These are phyloP conservation scores for Drosophila biarmipes DNA, from an alignment of 1,140 invertebrate species.

Conservation along the genomic window DNA sequence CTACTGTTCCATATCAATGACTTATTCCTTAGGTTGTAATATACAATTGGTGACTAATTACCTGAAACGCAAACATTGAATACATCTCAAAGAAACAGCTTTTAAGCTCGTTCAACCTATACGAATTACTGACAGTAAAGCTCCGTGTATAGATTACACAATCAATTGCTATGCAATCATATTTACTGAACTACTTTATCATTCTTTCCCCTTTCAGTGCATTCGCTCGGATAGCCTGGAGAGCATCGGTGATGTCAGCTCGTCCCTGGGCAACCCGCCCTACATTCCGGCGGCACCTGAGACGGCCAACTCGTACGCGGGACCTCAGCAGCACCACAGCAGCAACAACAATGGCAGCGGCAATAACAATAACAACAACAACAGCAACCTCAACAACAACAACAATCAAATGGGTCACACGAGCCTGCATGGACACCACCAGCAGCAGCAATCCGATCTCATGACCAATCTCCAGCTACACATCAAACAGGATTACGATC, in stretches of 20 bases:
- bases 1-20: too few relatives aligned
- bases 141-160: too few relatives aligned
- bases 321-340: constrained; percentile 67
- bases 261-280: constrained; percentile 76
- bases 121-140: too few relatives aligned
- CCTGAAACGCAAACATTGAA: too few relatives aligned
- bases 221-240: constrained; percentile 81
- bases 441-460: constrained; percentile 80
- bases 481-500: constrained; percentile 90
- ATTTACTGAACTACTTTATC: not conserved
- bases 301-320: constrained; percentile 51
- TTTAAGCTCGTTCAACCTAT: too few relatives aligned
- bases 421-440: constrained; percentile 53
- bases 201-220: constrained; percentile 57
- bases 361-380: constrained; percentile 60
- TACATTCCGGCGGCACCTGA: constrained; percentile 76
- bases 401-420: constrained; percentile 74
- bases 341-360: constrained; percentile 43
- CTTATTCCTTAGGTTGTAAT: too few relatives aligned
- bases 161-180: too few relatives aligned
- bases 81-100: too few relatives aligned
- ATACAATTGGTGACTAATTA: too few relatives aligned
- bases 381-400: constrained; percentile 61
- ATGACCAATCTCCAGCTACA: constrained; percentile 82
- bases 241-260: constrained; percentile 80